Conservation (phyloP, 2,888 invertebrate genomes). For the Lasioglossum lativentre region DNA sequence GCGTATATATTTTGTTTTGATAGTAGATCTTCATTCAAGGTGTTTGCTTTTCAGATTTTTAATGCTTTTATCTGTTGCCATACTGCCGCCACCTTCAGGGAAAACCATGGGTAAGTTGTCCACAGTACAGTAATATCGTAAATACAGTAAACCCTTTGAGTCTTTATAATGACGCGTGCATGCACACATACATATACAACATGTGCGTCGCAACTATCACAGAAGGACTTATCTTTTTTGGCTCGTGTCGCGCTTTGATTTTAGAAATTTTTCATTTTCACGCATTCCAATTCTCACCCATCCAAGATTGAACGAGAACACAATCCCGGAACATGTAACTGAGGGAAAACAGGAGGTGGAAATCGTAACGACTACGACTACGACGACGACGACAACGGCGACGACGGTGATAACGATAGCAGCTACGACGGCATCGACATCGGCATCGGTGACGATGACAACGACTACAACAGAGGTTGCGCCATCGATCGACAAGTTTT, state of each 20-base stretch:
- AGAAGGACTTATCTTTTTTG: background rate
- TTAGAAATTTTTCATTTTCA: slow-evolving; percentile 9
- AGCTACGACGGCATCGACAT: background rate
- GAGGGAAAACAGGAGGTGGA: slow-evolving; percentile 61
- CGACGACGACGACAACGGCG: background rate
- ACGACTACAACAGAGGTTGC: background rate
- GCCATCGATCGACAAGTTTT: background rate
- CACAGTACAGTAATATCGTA: background rate
- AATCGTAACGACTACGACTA: background rate
- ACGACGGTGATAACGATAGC: slow-evolving; percentile 55
- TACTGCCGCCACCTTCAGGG: slow-evolving; percentile 83
- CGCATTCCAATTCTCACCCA: slow-evolving; percentile 5
- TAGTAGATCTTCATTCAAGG: slow-evolving; percentile 50
- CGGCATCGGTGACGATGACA: background rate
- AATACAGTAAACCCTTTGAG: slow-evolving; percentile 8
- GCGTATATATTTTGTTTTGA: slow-evolving; percentile 18
- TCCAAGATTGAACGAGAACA: slow-evolving; percentile 88
- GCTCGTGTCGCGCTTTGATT: background rate
- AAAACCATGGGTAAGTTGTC: slow-evolving; percentile 88
- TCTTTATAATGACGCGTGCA: background rate
- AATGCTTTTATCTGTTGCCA: slow-evolving; percentile 71
- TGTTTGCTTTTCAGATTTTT: slow-evolving; percentile 71
- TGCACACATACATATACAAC: background rate
- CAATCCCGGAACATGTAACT: slow-evolving; percentile 84
- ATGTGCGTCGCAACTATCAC: background rate